Conservation (phyloP, 2,797 vertebrate genomes). For the Enteromius argenteus region DNA sequence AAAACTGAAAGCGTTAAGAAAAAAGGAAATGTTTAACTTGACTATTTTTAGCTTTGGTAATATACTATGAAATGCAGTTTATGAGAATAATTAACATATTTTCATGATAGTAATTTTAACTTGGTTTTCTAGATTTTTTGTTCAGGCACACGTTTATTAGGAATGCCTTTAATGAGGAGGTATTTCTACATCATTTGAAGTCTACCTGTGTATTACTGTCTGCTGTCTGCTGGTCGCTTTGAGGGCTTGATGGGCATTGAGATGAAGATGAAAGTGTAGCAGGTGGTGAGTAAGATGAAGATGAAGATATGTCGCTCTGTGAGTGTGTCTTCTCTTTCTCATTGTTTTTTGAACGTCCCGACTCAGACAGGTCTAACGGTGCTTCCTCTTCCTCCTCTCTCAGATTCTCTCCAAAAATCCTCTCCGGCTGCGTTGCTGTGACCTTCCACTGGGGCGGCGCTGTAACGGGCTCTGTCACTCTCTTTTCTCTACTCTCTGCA, state of each 20-base stretch:
- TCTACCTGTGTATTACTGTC: slow-evolving; percentile 68
- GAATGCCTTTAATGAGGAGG: background rate
- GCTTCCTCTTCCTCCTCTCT: slow-evolving; percentile 64
- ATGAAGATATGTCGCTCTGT: slow-evolving; percentile 52
- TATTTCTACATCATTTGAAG: background rate
- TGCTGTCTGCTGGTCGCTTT: slow-evolving; percentile 55
- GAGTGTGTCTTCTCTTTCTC: slow-evolving; percentile 51
- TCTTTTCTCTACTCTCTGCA: slow-evolving; percentile 55
- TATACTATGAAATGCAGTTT: background rate
- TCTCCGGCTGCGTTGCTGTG: slow-evolving; percentile 46
- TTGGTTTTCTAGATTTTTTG: background rate
- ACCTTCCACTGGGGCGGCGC: background rate
- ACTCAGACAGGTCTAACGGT: slow-evolving; percentile 80
- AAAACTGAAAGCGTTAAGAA: background rate
- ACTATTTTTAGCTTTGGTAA: background rate
- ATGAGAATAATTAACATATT: background rate
- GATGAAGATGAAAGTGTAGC: slow-evolving; percentile 54
- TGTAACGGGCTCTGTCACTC: slow-evolving; percentile 52
- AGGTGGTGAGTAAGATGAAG: slow-evolving; percentile 54
- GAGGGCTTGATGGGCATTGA: slow-evolving; percentile 45
- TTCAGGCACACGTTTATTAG: background rate
- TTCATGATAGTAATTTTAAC: background rate
- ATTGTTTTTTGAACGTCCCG: slow-evolving; percentile 67
- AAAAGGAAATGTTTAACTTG: background rate
- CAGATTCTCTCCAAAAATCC: slow-evolving; percentile 59